Conservation (phyloP, 2,888 invertebrate species). For the Apamea anceps region DNA sequence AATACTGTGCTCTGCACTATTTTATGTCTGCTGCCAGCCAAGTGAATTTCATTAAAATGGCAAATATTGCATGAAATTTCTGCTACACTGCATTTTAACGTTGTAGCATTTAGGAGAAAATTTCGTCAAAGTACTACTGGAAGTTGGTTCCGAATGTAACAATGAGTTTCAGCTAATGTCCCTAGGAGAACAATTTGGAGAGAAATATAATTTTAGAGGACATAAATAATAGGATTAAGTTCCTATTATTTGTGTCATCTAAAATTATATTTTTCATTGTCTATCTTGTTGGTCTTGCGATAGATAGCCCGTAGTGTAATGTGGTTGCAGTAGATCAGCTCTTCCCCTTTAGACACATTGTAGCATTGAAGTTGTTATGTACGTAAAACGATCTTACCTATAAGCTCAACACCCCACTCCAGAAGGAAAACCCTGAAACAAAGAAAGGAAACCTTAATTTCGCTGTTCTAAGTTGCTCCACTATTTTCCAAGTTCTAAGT, state of each 20-base stretch:
- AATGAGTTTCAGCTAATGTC: conserved; percentile 31
- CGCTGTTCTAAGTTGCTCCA: conserved; percentile 1
- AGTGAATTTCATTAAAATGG: conserved; percentile 67
- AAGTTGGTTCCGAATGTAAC: conserved; percentile 33
- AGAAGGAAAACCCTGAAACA: conserved; percentile 52
- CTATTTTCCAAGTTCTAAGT: conserved; percentile 8
- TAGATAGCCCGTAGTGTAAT: background rate
- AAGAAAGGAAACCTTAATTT: conserved; percentile 38
- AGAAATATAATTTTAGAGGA: conserved; percentile 16
- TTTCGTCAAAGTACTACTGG: conserved; percentile 44
- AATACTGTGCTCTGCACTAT: conserved; percentile 57
- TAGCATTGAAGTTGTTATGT: background rate
- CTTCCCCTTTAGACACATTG: too few species aligned
- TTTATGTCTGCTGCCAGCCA: conserved; percentile 63
- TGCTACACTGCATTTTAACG: conserved; percentile 56
- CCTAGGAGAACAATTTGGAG: background rate
- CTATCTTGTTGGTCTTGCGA: background rate
- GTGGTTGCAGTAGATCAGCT: background rate
- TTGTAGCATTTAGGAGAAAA: conserved; percentile 52
- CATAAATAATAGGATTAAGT: background rate
- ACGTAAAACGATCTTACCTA: conserved; percentile 43
- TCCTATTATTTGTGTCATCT: background rate
- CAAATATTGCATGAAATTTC: conserved; percentile 65
- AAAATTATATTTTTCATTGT: background rate
- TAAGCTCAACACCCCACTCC: conserved; percentile 14